These are phyloP conservation scores for Nothobranchius kuhntae DNA, from an alignment of 2,113 vertebrate genomes.

Conservation along the genomic window DNA sequence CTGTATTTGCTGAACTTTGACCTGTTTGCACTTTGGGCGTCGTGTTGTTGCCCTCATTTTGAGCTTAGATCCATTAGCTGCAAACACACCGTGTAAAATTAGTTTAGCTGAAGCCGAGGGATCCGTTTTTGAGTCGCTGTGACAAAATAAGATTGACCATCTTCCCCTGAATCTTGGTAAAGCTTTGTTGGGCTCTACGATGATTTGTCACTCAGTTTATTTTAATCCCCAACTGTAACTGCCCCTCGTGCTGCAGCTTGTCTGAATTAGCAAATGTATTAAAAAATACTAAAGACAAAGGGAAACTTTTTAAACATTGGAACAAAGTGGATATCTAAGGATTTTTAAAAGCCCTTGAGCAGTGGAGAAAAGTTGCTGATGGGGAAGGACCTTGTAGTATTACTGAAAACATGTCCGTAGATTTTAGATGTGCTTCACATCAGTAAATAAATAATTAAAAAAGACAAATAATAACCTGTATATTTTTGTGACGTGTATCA, in stretches of 20 bases:
- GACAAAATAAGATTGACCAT: slow-evolving; percentile 41
- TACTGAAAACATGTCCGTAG: slow-evolving; percentile 95
- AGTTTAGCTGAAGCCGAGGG: slow-evolving; percentile 41
- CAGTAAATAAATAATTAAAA: slow-evolving; percentile 86
- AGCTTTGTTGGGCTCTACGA: slow-evolving; percentile 57
- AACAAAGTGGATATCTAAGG: slow-evolving; percentile 73
- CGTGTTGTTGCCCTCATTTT: slow-evolving; percentile 45
- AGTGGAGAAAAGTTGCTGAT: slow-evolving; percentile 81
- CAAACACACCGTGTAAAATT: slow-evolving; percentile 42
- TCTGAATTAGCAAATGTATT: slow-evolving; percentile 80
- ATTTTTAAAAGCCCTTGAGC: slow-evolving; percentile 36
- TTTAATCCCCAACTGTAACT: slow-evolving; percentile 83
- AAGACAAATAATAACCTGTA: slow-evolving; percentile 94
- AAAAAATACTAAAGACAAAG: slow-evolving; percentile 49
- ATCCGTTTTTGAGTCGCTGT: slow-evolving; percentile 36
- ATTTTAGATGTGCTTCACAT: slow-evolving; percentile 99
- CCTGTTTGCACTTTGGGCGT: slow-evolving; percentile 55
- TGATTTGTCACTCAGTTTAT: slow-evolving; percentile 80
- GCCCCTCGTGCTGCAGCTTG: slow-evolving; percentile 85
- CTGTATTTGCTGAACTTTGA: slow-evolving; percentile 61
- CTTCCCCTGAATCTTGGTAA: slow-evolving; percentile 53
- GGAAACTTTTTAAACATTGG: slow-evolving; percentile 61
- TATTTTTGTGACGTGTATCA: slow-evolving; percentile 99
- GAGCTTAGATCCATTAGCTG: slow-evolving; percentile 39
- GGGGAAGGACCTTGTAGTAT: slow-evolving; percentile 87